phyloP scores from a whole-genome alignment of 2,797 vertebrate genomes.

The Ptychobarbus kaznakovi region DNA sequence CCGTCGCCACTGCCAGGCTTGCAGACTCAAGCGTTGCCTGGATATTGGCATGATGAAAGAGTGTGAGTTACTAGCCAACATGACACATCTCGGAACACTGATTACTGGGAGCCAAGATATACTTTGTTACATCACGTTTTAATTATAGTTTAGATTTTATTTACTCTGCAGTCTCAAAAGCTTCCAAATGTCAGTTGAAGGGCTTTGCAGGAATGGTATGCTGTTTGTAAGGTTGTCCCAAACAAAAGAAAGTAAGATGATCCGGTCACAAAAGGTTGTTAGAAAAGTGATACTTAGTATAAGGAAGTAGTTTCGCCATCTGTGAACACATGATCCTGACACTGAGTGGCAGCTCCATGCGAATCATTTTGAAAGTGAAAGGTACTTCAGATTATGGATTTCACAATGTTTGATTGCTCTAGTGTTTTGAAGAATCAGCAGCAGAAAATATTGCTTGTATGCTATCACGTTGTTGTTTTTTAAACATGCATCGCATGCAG shows the following conservation, averaged over 20 bases:
- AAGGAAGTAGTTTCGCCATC: conserved; percentile 14
- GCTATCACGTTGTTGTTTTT: no score
- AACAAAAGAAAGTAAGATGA: neutral
- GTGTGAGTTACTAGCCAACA: conserved; percentile 82
- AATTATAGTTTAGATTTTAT: conserved; percentile 15
- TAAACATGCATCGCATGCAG: neutral
- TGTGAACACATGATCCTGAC: neutral
- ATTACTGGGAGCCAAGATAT: neutral
- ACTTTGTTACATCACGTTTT: conserved; percentile 18
- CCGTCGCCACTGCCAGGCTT: conserved; percentile 96
- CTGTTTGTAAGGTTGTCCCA: conserved; percentile 1
- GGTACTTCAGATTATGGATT: conserved; percentile 9
- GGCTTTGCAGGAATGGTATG: neutral
- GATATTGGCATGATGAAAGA: conserved; percentile 92
- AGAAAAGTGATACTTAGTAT: neutral
- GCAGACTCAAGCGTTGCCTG: conserved; percentile 92
- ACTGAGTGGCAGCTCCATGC: neutral
- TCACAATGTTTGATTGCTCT: neutral
- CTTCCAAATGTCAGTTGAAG: neutral
- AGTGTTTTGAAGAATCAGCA: neutral
- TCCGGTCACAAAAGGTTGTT: neutral
- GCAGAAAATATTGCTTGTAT: neutral
- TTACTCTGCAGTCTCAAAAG: neutral
- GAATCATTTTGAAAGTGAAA: conserved; percentile 15
- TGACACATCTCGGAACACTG: conserved; percentile 30